Evolutionary conservation across 2,888 invertebrate species (phyloP).

Genomic region (Diabrotica balteata): DNA sequence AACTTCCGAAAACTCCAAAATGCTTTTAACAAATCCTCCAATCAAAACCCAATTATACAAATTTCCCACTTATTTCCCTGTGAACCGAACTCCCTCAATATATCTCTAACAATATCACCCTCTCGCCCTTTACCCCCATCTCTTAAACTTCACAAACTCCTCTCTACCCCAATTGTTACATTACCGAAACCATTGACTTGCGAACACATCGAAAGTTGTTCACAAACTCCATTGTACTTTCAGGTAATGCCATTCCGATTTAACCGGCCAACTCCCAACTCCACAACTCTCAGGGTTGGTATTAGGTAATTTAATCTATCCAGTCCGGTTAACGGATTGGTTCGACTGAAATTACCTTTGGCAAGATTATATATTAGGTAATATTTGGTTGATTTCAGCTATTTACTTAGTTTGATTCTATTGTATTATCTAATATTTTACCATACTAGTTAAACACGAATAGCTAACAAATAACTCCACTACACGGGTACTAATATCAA

Average conservation of each 20-base stretch:
- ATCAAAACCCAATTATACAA: slow-evolving; percentile 27
- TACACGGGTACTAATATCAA: no score
- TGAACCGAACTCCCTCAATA: slow-evolving; percentile 22
- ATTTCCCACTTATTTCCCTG: slow-evolving; percentile 27
- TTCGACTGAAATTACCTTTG: neutral
- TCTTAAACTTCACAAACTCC: slow-evolving; percentile 19
- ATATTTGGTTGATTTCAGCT: no score
- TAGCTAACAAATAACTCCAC: no score
- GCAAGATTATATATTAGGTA: neutral
- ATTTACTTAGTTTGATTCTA: no score
- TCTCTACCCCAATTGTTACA: slow-evolving; percentile 26
- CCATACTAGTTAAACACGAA: no score
- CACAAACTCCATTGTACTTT: slow-evolving; percentile 30
- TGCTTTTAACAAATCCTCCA: slow-evolving; percentile 18
- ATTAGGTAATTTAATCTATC: slow-evolving; percentile 12
- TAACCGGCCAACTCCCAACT: slow-evolving; percentile 30
- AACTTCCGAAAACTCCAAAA: slow-evolving; percentile 15
- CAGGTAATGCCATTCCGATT: slow-evolving; percentile 32
- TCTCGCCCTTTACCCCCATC: slow-evolving; percentile 17
- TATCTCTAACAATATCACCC: slow-evolving; percentile 22
- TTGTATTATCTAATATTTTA: no score
- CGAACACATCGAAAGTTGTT: slow-evolving; percentile 33
- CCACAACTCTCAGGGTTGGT: slow-evolving; percentile 9
- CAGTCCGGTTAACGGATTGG: slow-evolving; percentile 2
- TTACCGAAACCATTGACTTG: slow-evolving; percentile 29